Base-by-base conservation (phyloP, 2,797 vertebrate genomes). In the Chelonia mydas region DNA sequence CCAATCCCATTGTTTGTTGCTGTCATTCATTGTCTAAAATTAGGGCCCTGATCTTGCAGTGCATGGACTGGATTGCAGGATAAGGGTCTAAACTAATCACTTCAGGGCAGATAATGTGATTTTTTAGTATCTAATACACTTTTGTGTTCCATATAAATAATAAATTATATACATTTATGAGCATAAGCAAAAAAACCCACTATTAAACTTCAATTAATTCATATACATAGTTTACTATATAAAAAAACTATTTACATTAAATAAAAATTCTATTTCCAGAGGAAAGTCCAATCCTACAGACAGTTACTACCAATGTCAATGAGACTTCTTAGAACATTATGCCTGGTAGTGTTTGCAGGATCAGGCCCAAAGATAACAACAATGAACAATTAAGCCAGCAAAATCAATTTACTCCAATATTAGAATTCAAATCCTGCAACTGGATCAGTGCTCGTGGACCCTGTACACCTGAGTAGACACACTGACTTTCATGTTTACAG, bases 391-490 rank as follows among this genome's bases (percentile, higher is more conserved):
- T 12, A 28, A 16, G 72, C 0, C 1, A 50, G 50, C 59, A 95
- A 89, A 89, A 59, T 1, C 8, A 15, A 10, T 61, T 55, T 23
- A 3, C 2, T 50, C 79, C 45, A 4, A 2, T 47, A 61, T 61
- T 1, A 72, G 65, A 10, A 50, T 37, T 55, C 54, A 55, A 55
- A 55, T 5, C 33, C 84, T 47, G 8, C 10, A 28, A 79, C 49
- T 1, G 9, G 37, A 55, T 68, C 21, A 3, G 0, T 5, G 31
- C n/a, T 85, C 72, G 37, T 65, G 27, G 87, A 2, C 15, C 28
- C 74, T 13, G 21, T 54, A 51, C 0, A 50, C 4, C 1, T 2
- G 17, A 31, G 5, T 8, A 1, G 57, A 45, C 31, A 2, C 3
- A 41, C 2, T 41, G 41, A 41, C 41, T 57, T 57, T 17, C 55